Evolutionary conservation across 2,888 invertebrate genomes (phyloP).

Genomic region (Lypha dubia): DNA sequence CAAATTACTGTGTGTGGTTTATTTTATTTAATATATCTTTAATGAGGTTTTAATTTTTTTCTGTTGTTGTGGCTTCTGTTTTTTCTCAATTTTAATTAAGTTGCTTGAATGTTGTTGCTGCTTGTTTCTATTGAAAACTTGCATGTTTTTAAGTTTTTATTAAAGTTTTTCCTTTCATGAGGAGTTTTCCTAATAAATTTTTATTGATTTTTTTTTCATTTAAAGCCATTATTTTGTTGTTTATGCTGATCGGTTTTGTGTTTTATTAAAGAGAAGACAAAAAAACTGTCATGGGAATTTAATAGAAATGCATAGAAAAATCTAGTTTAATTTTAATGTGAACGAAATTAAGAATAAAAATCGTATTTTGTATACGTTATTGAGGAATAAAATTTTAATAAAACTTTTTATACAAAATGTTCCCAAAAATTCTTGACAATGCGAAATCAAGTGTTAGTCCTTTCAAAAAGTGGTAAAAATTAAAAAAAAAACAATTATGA

Average conservation of each 20-base stretch:
- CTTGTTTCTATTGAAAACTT: slow-evolving; percentile 52
- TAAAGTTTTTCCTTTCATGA: not conserved
- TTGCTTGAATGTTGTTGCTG: slow-evolving; percentile 57
- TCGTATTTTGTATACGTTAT: no score
- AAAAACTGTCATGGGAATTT: slow-evolving; percentile 81
- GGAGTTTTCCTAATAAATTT: slow-evolving; percentile 64
- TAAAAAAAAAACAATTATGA: no score
- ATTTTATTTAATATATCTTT: slow-evolving; percentile 60
- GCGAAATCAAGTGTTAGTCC: no score
- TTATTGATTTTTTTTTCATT: slow-evolving; percentile 9
- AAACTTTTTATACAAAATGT: no score
- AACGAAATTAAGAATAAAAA: slow-evolving; percentile 1
- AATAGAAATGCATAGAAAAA: slow-evolving; percentile 11
- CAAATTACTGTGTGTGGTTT: slow-evolving; percentile 57
- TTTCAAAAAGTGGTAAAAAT: no score
- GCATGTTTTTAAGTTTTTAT: slow-evolving; percentile 50
- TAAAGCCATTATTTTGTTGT: slow-evolving; percentile 44
- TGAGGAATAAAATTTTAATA: no score
- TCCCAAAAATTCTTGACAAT: no score
- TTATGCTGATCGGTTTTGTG: slow-evolving; percentile 52
- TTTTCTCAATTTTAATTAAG: slow-evolving; percentile 63
- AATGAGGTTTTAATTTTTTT: slow-evolving; percentile 71
- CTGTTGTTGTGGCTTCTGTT: slow-evolving; percentile 10
- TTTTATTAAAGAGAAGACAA: slow-evolving; percentile 69
- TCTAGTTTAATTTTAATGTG: slow-evolving; percentile 3